Evolutionary conservation across 2,113 vertebrate genomes (phyloP).

Genomic region (Meleagris gallopavo): DNA sequence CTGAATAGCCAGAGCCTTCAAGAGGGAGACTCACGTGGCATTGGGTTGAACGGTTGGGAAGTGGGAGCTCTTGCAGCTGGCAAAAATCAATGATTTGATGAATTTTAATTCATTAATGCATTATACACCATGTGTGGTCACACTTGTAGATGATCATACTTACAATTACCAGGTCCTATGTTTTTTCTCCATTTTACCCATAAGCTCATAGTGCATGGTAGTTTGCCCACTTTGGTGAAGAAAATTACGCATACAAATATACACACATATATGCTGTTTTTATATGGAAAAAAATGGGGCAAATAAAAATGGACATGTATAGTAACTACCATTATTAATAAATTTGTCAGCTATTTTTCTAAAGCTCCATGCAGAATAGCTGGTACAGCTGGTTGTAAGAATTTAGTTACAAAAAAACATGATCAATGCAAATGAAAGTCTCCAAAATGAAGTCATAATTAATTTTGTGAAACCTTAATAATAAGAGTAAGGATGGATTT

Average conservation of each 20-base stretch:
- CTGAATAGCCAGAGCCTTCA: neutral
- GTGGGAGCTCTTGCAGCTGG: neutral
- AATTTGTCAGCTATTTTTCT: neutral
- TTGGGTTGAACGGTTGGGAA: neutral
- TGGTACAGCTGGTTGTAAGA: neutral
- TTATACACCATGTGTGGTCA: neutral
- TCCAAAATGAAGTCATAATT: neutral
- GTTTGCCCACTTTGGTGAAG: neutral
- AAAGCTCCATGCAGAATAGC: conserved; percentile 5
- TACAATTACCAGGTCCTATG: neutral
- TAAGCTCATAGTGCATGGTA: neutral
- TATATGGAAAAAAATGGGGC: neutral
- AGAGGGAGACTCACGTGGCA: fast-evolving
- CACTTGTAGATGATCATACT: neutral
- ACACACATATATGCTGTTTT: neutral
- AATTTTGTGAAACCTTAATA: neutral
- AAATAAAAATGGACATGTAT: neutral
- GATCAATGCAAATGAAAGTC: neutral
- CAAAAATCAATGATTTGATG: neutral
- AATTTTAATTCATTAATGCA: neutral
- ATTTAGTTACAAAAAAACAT: neutral
- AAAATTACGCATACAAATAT: neutral
- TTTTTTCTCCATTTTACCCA: neutral
- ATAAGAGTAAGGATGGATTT: neutral
- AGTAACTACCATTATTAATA: neutral